Conservation (phyloP, 2,888 invertebrate genomes). For the Tetramorium bicarinatum region DNA sequence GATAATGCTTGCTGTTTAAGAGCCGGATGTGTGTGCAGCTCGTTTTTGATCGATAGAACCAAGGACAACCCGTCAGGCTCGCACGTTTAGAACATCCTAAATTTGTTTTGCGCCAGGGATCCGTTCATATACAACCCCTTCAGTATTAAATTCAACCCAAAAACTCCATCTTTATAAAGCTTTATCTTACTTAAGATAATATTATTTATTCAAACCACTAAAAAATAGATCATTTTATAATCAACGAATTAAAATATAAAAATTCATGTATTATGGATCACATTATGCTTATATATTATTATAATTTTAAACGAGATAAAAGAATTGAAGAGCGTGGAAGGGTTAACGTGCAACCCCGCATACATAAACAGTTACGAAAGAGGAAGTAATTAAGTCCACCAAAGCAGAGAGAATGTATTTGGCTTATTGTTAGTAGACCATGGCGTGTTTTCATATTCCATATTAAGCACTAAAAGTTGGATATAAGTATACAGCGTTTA, state of each 20-base stretch:
- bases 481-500: neutral
- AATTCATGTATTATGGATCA: neutral
- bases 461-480: slow-evolving; percentile 6
- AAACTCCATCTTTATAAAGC: neutral
- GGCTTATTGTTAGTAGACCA: slow-evolving; percentile 21
- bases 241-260: neutral
- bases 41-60: slow-evolving; percentile 59
- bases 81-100: slow-evolving; percentile 46
- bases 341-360: neutral
- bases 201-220: neutral
- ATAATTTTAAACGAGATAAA: neutral
- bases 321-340: neutral
- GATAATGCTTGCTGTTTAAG: slow-evolving; percentile 27
- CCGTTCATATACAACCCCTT: slow-evolving; percentile 15
- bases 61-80: slow-evolving; percentile 51
- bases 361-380: slow-evolving; percentile 33
- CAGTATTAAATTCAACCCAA: neutral
- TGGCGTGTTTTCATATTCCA: slow-evolving; percentile 30
- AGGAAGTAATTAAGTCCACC: slow-evolving; percentile 47
- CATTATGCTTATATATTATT: neutral
- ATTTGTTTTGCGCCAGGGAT: neutral
- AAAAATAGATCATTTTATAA: neutral
- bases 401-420: slow-evolving; percentile 24
- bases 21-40: slow-evolving; percentile 42
- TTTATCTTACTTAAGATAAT: neutral